Conservation (phyloP, 2,113 vertebrate species). For the Pomatorhinus ruficollis region DNA sequence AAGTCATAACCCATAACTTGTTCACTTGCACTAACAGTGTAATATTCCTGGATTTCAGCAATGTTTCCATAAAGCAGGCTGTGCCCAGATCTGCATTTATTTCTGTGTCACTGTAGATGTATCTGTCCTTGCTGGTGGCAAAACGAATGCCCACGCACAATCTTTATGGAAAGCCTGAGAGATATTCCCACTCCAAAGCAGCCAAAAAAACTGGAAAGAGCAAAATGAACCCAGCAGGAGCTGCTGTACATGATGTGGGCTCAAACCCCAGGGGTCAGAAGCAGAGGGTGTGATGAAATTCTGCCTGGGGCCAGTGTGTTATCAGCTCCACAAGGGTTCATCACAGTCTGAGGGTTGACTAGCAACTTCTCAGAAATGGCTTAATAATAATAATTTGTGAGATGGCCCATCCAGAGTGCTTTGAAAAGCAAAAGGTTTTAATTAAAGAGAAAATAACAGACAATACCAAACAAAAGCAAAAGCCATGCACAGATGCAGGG, state of each 20-base stretch:
- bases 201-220: neutral
- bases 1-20: neutral
- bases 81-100: neutral
- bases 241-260: accelerated
- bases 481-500: neutral
- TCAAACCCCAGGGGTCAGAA: neutral
- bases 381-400: neutral
- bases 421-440: neutral
- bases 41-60: neutral
- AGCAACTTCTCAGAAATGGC: neutral
- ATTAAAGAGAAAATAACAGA: neutral
- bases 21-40: neutral
- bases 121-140: neutral
- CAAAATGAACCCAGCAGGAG: neutral
- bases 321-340: neutral
- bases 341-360: neutral
- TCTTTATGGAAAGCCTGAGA: neutral
- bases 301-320: neutral
- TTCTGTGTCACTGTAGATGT: neutral
- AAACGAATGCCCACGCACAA: neutral
- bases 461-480: neutral
- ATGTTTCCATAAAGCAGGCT: neutral
- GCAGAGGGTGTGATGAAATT: neutral
- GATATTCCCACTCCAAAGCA: neutral
- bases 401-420: accelerated